Base-by-base conservation (phyloP, 1,140 invertebrate species). In the Tetragonula clypearis region DNA sequence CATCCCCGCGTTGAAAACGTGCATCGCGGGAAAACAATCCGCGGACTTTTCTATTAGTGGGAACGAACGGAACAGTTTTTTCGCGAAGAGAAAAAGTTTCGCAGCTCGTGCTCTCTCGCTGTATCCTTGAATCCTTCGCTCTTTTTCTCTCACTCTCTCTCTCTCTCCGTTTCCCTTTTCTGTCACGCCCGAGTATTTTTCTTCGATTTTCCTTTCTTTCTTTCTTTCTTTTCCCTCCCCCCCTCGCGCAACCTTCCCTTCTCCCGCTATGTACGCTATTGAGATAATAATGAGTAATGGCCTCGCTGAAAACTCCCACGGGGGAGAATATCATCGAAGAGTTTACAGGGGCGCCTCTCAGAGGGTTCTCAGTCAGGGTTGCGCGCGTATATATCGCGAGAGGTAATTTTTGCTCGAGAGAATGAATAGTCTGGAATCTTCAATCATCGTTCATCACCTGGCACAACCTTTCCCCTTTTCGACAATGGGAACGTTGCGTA, bases 281-380 rank as follows among this genome's bases (percentile, higher is more conserved):
- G 68, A 62, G 68, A 79, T 84, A 84, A 77, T 83, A 77, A 79
- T 79, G 76, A 84, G 58, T 84, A 79, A 84, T 55, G 12, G 66
- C 49, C 6, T 19, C 26, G 56, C 0, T 41, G 76, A 62, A 73
- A 79, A 23, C 76, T 72, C 41, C 49, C 68, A 68, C 35, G 76
- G 49, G 41, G 17, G 12, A 72, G 35, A 84, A 73, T 84, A 78
- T 62, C 26, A 77, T 71, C 21, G 82, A 55, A 49, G 79, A 84
- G 76, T 79, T 84, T 84, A 41, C 76, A 56, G n/a, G 11, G 21
- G 19, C 12, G 15, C 55, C 5, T n/a, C 26, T 35, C 35, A 4
- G 35, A 62, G 12, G 14, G 41, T 35, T 62, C 26, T n/a, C 62
- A 14, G 2, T 8, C 41, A 49, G 41, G 41, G 35, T 35, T n/a